Evolutionary conservation across 2,113 vertebrate species (phyloP), one percentile per base, ranked within the genome.

Genomic region (Malurus melanocephalus): DNA sequence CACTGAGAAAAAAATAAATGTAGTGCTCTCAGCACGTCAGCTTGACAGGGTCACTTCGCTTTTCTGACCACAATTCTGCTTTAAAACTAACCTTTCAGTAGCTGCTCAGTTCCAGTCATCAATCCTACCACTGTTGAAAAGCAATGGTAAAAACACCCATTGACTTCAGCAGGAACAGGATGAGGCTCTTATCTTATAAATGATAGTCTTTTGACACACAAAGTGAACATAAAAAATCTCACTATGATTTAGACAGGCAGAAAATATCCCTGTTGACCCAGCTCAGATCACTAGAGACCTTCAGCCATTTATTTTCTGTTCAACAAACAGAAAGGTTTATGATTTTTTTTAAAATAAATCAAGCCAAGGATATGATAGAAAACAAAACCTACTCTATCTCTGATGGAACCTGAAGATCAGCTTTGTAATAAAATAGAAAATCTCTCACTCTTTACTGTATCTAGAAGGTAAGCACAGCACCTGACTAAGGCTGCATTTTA

Each of bases 11-110:
- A 91, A 91, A 86, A 75, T 23, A 89, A 95, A 76, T 38, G 38
- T 21, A 78, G 20, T 72, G 53, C 61, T 93, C 64, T 79, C 85
- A 87, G 59, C 53, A 73, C 13, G 51, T 79, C 93, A 90, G 57
- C 43, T 33, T 90, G 93, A 92, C 80, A 92, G 71, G 72, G 74
- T 93, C 71, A 88, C 80, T 93, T 91, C 84, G 78, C 83, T 95
- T 85, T 88, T 77, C 80, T 94, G 80, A 85, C 77, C 83, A 91
- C 76, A 92, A 64, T 82, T 90, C 73, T 90, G 38, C 71, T 93
- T 88, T 52, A 85, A 93, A 91, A 76, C 81, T 57, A 92, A 95
- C 74, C 72, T 91, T 93, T 94, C 87, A 92, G 48, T 75, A 91
- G 38, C 60, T 87, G 69, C 82, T 92, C 49, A 57, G 49, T 72